Conservation (phyloP, 2,797 vertebrate genomes). For the Sciurus vulgaris region DNA sequence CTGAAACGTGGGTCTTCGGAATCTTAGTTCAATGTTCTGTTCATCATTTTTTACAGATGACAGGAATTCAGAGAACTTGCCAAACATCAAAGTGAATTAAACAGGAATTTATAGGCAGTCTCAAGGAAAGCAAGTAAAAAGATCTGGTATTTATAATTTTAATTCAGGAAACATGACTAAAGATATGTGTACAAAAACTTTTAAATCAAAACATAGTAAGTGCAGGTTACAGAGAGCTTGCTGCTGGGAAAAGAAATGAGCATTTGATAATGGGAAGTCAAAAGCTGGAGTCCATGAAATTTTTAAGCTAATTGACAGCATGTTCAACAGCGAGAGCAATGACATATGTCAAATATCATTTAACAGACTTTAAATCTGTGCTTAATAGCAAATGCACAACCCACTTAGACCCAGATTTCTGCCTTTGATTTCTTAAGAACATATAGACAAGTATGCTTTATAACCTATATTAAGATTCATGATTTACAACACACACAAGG, state of each 20-base stretch:
- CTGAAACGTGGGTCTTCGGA: neutral
- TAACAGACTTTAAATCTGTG: conserved; percentile 78
- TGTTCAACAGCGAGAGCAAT: conserved; percentile 64
- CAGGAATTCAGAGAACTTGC: conserved; percentile 60
- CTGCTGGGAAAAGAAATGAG: neutral
- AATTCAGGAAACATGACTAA: conserved; percentile 72
- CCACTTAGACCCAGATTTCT: conserved; percentile 70
- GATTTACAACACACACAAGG: conserved; percentile 67
- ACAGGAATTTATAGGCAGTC: conserved; percentile 54
- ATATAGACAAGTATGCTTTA: conserved; percentile 67
- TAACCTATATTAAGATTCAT: conserved; percentile 58
- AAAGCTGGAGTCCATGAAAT: conserved; percentile 30
- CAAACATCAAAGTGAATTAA: conserved; percentile 68
- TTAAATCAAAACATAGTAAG: conserved; percentile 65
- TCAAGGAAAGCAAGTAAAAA: conserved; percentile 45
- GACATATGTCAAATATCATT: conserved; percentile 79
- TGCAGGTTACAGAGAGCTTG: conserved; percentile 45
- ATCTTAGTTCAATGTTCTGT: neutral
- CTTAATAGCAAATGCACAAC: conserved; percentile 70
- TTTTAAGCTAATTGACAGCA: conserved; percentile 72
- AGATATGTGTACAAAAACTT: conserved; percentile 42
- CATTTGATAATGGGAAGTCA: conserved; percentile 55
- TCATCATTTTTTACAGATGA: conserved; percentile 64
- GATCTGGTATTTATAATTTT: conserved; percentile 69
- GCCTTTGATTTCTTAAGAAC: conserved; percentile 76